Evolutionary conservation across 2,113 vertebrate genomes (phyloP), one percentile per base, ranked within the genome.

Genomic region (Tringa solitaria): DNA sequence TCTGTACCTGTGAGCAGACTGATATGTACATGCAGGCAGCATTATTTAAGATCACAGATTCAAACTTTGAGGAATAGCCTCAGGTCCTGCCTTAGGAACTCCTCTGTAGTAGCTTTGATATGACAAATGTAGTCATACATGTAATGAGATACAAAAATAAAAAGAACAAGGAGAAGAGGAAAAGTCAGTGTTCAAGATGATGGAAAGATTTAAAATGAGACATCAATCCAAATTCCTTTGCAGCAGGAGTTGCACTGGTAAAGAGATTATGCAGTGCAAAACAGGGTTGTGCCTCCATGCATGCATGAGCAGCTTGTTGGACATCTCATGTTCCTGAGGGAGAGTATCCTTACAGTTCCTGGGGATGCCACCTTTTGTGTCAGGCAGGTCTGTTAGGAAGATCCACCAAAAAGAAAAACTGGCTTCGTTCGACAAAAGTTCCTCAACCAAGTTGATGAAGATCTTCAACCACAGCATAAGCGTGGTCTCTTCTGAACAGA

Each of bases 381-480:
- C 60, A 41, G 35, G 14, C 10, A 68, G 26, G 18, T 41, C 57
- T 92, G 24, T n/a, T 51, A 41, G 6, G 33, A 88, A 84, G 56
- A 32, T 10, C n/a, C 32, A 39, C 2, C 23, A 39, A 8, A 54
- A 43, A 32, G 16, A 15, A 45, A 51, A 46, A 35, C 12, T 41
- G 9, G 2, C 35, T 45, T 56, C 33, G 33, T 14, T 13, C 15
- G 23, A 1, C 24, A 63, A 37, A 32, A 75, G 8, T 20, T 45
- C 41, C 18, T 26, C 28, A 24, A 43, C n/a, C 15, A 45, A 13
- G 27, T 23, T 61, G 54, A 4, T 14, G 19, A 8, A 22, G 50
- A 17, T 7, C 37, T 45, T 21, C 46, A 59, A 17, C 35, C 6
- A 2, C 0, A 1, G 19, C 60, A 12, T n/a, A 13, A 9, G 10